phyloP scores from a whole-genome alignment of 2,797 vertebrate species.

The Poecilia velifera region DNA sequence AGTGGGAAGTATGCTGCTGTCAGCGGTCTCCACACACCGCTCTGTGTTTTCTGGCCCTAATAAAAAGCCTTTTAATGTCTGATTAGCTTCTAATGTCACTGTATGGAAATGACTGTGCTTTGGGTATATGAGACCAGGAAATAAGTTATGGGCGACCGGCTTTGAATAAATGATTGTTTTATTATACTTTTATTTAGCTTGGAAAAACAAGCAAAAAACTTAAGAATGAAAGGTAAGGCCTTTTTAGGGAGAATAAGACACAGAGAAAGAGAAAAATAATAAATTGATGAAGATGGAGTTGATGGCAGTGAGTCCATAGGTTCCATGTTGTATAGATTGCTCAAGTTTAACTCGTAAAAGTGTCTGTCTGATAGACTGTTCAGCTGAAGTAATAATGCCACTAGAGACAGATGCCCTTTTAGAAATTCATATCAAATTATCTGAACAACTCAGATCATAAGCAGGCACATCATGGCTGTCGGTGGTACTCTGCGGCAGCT shows the following conservation, averaged over 20 bases:
- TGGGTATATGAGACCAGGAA: neutral
- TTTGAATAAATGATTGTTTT: conserved; percentile 23
- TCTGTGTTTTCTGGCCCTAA: conserved; percentile 72
- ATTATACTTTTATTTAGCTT: neutral
- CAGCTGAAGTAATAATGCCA: conserved; percentile 58
- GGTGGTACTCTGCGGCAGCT: conserved; percentile 20
- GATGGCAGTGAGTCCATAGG: conserved; percentile 11
- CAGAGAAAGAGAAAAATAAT: neutral
- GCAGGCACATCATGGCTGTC: conserved; percentile 51
- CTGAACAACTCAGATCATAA: conserved; percentile 51
- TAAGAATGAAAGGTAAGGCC: neutral
- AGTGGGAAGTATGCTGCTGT: conserved; percentile 53
- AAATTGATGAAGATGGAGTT: conserved; percentile 16
- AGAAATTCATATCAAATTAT: conserved; percentile 71
- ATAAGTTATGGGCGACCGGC: neutral
- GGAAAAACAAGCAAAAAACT: neutral
- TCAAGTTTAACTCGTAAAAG: conserved; percentile 4
- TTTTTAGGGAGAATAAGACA: neutral
- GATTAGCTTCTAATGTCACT: conserved; percentile 68
- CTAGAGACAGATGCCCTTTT: conserved; percentile 45
- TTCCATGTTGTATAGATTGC: conserved; percentile 11
- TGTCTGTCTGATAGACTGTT: conserved; percentile 42
- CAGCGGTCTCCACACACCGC: conserved; percentile 66
- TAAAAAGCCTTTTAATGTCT: conserved; percentile 79
- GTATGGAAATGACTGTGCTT: conserved; percentile 35